A percentile compares a stretch with the other conserved stretches of the same genome.
These are phyloP conservation scores for Clarias pachynema DNA, from an alignment of 2,797 vertebrate genomes.

Conservation along the genomic window DNA sequence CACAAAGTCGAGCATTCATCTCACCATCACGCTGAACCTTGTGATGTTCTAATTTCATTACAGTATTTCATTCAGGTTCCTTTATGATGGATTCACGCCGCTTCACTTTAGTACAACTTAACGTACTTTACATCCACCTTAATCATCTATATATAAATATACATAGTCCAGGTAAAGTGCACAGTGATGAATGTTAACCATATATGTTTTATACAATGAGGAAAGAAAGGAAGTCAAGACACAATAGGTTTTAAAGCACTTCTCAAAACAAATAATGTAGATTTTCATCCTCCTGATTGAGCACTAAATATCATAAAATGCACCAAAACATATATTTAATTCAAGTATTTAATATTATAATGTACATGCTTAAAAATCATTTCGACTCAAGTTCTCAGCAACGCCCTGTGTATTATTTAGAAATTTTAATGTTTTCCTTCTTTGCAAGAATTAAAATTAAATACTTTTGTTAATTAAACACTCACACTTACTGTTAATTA, in stretches of 20 bases:
- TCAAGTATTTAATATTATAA: background rate
- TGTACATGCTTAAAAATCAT: background rate
- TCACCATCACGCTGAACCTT: background rate
- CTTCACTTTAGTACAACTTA: background rate
- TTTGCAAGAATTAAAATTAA: background rate
- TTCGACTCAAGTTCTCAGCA: background rate
- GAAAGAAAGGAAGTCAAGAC: background rate
- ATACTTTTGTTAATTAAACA: background rate
- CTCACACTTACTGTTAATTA: background rate
- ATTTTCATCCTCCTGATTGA: background rate
- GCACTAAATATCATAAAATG: background rate
- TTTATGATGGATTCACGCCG: background rate
- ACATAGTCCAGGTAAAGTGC: background rate
- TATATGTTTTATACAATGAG: background rate
- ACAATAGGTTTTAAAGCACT: background rate
- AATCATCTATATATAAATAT: background rate
- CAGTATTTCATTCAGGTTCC: background rate
- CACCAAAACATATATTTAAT: background rate
- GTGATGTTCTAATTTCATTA: background rate
- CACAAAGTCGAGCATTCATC: background rate
- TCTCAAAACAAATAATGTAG: background rate
- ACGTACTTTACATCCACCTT: background rate
- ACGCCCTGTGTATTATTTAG: background rate
- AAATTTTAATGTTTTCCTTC: background rate
- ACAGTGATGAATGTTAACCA: background rate